Percentiles rank a stretch among this genome's conserved stretches.
Conservation (phyloP, 30 jellyfish, hydroid and myxozoan genomes). For the Morbakka virulenta region DNA sequence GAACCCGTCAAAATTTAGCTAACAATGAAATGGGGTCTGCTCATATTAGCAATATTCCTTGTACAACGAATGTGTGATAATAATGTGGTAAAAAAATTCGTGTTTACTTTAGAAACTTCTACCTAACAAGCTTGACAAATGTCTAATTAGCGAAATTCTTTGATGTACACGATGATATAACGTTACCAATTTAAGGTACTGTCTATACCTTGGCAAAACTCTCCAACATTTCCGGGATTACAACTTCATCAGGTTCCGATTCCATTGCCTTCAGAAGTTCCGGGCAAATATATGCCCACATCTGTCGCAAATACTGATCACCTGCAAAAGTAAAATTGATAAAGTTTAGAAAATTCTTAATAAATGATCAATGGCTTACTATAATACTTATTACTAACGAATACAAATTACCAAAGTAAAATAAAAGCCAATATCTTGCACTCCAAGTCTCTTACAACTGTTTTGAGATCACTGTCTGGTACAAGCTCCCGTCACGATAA, state of each 20-base stretch:
- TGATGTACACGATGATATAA: background rate
- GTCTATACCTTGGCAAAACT: conserved; percentile 91
- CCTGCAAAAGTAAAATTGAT: conserved; percentile 55
- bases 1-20: too few species aligned
- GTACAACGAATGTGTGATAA: too few species aligned
- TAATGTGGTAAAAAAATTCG: too few species aligned
- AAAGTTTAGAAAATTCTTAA: too few species aligned
- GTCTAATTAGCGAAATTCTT: background rate
- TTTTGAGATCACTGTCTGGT: too few species aligned
- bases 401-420: background rate
- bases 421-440: background rate
- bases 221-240: conserved; percentile 97
- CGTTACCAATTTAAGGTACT: too few species aligned
- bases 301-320: conserved; percentile 76
- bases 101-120: background rate
- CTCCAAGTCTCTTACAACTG: too few species aligned
- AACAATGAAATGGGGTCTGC: too few species aligned
- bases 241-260: conserved; percentile 97
- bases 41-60: too few species aligned
- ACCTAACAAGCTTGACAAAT: background rate
- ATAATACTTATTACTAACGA: background rate
- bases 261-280: conserved; percentile 84
- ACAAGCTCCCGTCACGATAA: too few species aligned
- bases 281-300: conserved; percentile 94
- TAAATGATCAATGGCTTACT: background rate